Conservation (phyloP, 2,113 vertebrate species). For the Odobenus rosmarus region DNA sequence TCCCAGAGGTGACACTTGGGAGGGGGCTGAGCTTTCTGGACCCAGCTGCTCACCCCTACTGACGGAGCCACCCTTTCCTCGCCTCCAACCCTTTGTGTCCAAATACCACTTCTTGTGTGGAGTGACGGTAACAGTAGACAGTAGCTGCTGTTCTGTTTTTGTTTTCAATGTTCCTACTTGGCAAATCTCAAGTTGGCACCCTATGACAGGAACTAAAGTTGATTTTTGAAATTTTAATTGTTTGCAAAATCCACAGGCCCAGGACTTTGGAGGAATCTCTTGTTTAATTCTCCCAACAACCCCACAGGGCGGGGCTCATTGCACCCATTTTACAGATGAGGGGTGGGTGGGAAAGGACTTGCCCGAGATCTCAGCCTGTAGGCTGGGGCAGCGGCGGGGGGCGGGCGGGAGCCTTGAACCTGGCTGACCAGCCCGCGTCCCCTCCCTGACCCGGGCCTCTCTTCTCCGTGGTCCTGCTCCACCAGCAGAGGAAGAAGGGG, state of each 20-base stretch:
- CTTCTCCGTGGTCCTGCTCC: background rate
- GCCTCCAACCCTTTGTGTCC: background rate
- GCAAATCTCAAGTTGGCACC: slow-evolving; percentile 36
- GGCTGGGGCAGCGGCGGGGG: background rate
- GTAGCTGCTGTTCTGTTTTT: background rate
- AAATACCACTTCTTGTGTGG: accelerated
- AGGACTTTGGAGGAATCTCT: background rate
- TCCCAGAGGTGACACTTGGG: accelerated
- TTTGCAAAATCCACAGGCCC: slow-evolving; percentile 30
- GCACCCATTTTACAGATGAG: background rate
- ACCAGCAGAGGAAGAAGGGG: background rate
- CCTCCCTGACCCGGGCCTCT: background rate
- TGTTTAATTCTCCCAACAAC: background rate
- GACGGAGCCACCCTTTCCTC: accelerated
- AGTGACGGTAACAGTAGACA: accelerated
- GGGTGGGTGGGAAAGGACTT: background rate
- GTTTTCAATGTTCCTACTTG: slow-evolving; percentile 40
- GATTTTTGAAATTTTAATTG: slow-evolving; percentile 53
- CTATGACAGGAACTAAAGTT: slow-evolving; percentile 7
- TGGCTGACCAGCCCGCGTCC: accelerated
- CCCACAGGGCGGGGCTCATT: accelerated
- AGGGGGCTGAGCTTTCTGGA: accelerated
- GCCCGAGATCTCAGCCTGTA: accelerated
- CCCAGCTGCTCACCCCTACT: accelerated
- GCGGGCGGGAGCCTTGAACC: background rate